Evolutionary conservation across 2,888 invertebrate species (phyloP).

Genomic region (Neoaliturus tenellus): DNA sequence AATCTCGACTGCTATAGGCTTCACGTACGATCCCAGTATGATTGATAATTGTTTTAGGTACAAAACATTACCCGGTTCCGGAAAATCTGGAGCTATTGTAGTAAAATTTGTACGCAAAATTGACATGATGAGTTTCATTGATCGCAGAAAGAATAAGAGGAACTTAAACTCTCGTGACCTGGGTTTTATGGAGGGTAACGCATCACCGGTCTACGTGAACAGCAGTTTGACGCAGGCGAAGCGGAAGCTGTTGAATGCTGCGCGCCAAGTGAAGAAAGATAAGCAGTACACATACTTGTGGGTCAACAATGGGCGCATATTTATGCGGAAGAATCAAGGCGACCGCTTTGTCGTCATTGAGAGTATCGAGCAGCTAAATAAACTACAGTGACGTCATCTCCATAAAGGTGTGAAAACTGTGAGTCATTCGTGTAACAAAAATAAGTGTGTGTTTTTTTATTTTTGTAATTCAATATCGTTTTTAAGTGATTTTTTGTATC

Average conservation of each 20-base stretch:
- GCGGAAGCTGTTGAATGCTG: not conserved
- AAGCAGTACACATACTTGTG: slow-evolving; percentile 12
- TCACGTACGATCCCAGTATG: not conserved
- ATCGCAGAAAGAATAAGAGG: not conserved
- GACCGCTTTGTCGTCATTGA: not conserved
- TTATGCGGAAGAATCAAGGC: slow-evolving; percentile 16
- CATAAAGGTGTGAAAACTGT: too few species aligned
- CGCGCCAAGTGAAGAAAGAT: slow-evolving; percentile 9
- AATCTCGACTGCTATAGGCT: not conserved
- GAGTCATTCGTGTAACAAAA: too few species aligned
- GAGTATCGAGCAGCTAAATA: not conserved
- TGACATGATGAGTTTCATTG: not conserved
- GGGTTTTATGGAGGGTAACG: not conserved
- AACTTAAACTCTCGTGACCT: slow-evolving; percentile 13
- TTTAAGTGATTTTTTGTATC: too few species aligned
- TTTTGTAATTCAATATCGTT: too few species aligned
- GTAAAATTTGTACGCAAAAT: not conserved
- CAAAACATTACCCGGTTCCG: not conserved
- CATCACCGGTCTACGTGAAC: slow-evolving; percentile 13
- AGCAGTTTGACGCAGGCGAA: not conserved
- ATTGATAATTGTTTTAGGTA: not conserved
- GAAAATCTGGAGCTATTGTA: not conserved
- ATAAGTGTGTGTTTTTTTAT: too few species aligned
- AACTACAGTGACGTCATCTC: not conserved
- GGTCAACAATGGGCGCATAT: not conserved